A percentile compares a stretch with the other conserved stretches of the same genome.
Evolutionary conservation across 2,113 vertebrate genomes (phyloP).

Genomic region (Callipepla squamata): DNA sequence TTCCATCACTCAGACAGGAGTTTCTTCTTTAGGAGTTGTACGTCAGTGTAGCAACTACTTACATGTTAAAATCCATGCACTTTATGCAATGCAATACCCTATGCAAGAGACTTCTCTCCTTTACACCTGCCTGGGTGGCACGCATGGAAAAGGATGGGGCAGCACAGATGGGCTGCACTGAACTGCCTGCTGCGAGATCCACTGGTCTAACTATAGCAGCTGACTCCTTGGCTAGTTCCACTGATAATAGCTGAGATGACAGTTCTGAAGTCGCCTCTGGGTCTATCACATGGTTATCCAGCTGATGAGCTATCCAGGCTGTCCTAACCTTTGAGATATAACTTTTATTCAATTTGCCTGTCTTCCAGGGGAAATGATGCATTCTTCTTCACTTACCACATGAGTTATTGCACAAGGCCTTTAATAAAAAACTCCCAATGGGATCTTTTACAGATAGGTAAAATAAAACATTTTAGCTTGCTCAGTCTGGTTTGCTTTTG

Average conservation of each 20-base stretch:
- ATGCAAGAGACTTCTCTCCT: background rate
- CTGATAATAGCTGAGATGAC: conserved; percentile 41
- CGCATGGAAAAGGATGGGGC: background rate
- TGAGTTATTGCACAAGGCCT: background rate
- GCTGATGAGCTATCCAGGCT: conserved; percentile 57
- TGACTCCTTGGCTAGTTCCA: conserved; percentile 15
- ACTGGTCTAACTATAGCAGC: conserved; percentile 39
- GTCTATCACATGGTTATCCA: conserved; percentile 50
- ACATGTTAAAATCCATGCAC: background rate
- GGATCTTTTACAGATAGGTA: background rate
- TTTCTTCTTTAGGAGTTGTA: background rate
- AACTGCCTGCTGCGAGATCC: background rate
- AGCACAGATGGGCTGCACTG: background rate
- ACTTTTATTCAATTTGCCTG: background rate
- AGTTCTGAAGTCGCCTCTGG: conserved; percentile 62
- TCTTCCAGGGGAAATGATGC: conserved; percentile 25
- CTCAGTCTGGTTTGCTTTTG: background rate
- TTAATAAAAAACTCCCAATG: background rate
- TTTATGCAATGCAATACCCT: background rate
- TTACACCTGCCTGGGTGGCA: background rate
- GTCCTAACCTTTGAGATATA: background rate
- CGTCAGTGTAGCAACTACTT: background rate
- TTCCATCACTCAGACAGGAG: background rate
- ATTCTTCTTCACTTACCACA: background rate
- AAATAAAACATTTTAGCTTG: conserved; percentile 36